A percentile compares a stretch with the other conserved stretches of the same genome.
Evolutionary conservation across 92 coral and sea anemone genomes (phyloP).

Genomic region (Heteractis magnifica): DNA sequence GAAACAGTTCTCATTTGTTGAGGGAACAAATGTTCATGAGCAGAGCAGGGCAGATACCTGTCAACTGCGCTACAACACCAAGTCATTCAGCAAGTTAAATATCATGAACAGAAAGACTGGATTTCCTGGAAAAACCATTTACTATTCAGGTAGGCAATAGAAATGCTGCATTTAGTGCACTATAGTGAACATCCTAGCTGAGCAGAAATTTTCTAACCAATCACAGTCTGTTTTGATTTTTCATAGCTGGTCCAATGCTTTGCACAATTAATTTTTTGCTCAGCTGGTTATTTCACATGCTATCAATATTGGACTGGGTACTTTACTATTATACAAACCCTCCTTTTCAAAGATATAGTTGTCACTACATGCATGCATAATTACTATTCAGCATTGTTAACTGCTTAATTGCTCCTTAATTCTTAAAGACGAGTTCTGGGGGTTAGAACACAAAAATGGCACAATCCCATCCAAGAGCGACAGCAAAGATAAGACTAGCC

Average conservation of each 20-base stretch:
- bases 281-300: too few species aligned
- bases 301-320: too few species aligned
- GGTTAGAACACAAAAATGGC: slow-evolving; percentile 37
- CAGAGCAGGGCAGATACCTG: slow-evolving; percentile 99
- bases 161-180: not conserved
- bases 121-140: slow-evolving; percentile 86
- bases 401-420: not conserved
- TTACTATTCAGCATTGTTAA: not conserved
- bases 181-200: too few species aligned
- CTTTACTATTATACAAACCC: too few species aligned
- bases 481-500: not conserved
- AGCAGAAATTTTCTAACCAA: too few species aligned
- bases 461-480: not conserved
- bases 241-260: too few species aligned
- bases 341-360: not conserved
- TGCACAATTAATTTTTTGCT: too few species aligned
- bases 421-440: slow-evolving; percentile 29
- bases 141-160: slow-evolving; percentile 77
- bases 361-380: not conserved
- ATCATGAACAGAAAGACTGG: slow-evolving; percentile 76
- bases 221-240: too few species aligned
- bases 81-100: slow-evolving; percentile 87
- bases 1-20: slow-evolving; percentile 83
- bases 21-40: slow-evolving; percentile 98
- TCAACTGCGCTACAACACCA: slow-evolving; percentile 78